phyloP scores from a whole-genome alignment of 2,797 vertebrate species.

The Podargus strigoides region DNA sequence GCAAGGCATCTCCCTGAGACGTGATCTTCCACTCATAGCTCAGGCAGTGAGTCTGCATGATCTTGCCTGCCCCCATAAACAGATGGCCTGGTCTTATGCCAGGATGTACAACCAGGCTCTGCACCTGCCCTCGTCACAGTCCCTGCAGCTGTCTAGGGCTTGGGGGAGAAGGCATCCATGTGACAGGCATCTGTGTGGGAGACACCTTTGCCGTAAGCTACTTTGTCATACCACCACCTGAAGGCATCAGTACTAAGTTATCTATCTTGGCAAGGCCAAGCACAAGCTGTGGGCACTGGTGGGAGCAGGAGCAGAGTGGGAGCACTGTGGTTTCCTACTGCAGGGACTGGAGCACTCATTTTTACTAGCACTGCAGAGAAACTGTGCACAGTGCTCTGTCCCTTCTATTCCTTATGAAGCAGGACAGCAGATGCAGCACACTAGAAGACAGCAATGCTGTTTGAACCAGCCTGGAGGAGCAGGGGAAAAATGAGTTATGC shows the following conservation, averaged over 20 bases:
- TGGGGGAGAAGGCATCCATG: neutral
- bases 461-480: neutral
- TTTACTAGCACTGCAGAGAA: rapidly evolving
- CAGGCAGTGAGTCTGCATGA: neutral
- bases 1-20: neutral
- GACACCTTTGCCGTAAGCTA: neutral
- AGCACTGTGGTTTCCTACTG: neutral
- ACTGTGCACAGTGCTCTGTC: neutral
- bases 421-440: neutral
- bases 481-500: neutral
- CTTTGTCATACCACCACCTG: neutral
- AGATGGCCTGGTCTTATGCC: neutral
- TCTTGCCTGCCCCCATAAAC: neutral
- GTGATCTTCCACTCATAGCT: slow-evolving; percentile 21
- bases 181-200: neutral
- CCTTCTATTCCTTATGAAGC: neutral
- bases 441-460: neutral
- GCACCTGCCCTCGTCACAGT: neutral
- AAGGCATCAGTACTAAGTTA: neutral
- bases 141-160: neutral
- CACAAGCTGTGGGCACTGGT: neutral
- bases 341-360: neutral
- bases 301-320: neutral
- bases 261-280: neutral
- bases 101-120: rapidly evolving